Percentiles rank a stretch among this genome's conserved stretches.
These are phyloP conservation scores for Zaprionus lachaisei DNA, from an alignment of 1,140 invertebrate species.

Conservation along the genomic window DNA sequence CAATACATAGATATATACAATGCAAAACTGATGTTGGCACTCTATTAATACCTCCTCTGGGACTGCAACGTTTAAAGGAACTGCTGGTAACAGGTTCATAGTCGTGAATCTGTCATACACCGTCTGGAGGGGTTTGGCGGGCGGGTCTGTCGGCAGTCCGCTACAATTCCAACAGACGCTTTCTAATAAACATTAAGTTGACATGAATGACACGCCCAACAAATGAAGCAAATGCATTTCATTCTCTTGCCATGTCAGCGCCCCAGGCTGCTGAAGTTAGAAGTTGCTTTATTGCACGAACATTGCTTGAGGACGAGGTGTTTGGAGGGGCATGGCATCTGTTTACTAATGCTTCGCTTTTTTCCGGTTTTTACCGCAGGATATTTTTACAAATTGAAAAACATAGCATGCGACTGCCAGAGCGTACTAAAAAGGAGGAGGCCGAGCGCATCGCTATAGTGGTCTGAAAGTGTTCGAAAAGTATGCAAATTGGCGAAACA, in stretches of 20 bases:
- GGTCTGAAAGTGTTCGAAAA: slow-evolving; percentile 1
- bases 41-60: neutral
- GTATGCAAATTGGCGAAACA: neutral
- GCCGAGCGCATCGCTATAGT: slow-evolving; percentile 38
- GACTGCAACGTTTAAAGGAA: neutral
- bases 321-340: slow-evolving; percentile 41
- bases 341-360: slow-evolving; percentile 63
- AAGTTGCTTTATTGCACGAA: neutral
- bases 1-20: neutral
- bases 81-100: neutral
- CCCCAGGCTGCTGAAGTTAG: slow-evolving; percentile 6
- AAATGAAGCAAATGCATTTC: slow-evolving; percentile 81
- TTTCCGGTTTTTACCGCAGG: slow-evolving; percentile 68
- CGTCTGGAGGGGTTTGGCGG: neutral
- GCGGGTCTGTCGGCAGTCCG: slow-evolving; percentile 18
- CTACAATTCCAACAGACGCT: slow-evolving; percentile 62
- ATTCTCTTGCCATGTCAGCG: slow-evolving; percentile 41
- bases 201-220: slow-evolving; percentile 79
- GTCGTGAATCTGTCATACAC: neutral
- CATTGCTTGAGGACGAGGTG: too few relatives aligned
- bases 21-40: too few relatives aligned
- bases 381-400: slow-evolving; percentile 83
- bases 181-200: slow-evolving; percentile 82
- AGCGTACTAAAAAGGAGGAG: slow-evolving; percentile 53
- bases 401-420: slow-evolving; percentile 70